Evolutionary conservation across 1,140 invertebrate genomes (phyloP).

Genomic region (Pseudomyrmex sp.): DNA sequence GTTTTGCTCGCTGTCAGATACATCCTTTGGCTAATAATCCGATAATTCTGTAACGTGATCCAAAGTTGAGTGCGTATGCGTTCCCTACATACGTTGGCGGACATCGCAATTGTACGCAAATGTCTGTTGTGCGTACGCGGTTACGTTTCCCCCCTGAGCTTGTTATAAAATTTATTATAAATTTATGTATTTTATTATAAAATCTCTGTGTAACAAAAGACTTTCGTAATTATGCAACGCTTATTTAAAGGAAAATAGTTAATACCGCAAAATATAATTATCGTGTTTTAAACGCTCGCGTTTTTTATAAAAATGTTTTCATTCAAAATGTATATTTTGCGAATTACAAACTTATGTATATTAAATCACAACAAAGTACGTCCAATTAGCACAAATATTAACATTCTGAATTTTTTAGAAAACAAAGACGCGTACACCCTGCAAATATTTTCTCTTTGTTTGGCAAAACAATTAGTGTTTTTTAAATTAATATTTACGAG

Average conservation of each 20-base stretch:
- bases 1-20: not conserved
- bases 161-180: conserved; percentile 40
- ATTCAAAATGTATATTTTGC: not conserved
- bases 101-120: not conserved
- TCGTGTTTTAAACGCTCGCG: conserved; percentile 5
- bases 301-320: conserved; percentile 40
- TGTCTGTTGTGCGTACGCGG: not conserved
- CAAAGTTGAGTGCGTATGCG: not conserved
- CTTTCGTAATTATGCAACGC: conserved; percentile 6
- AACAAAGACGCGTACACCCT: conserved; percentile 1
- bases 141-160: conserved; percentile 9
- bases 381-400: conserved; percentile 36
- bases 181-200: conserved; percentile 22
- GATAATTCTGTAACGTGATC: conserved; percentile 4
- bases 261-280: conserved; percentile 40
- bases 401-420: conserved; percentile 18
- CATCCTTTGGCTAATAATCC: conserved; percentile 14
- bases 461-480: too few relatives aligned
- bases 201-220: conserved; percentile 17
- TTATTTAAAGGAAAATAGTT: conserved; percentile 41
- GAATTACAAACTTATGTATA: not conserved
- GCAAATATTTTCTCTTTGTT: not conserved
- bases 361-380: conserved; percentile 26
- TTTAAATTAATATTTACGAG: not conserved
- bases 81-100: too few relatives aligned